Percentiles rank a stretch among this genome's conserved stretches.
Evolutionary conservation across 1,140 invertebrate species (phyloP).

Genomic region (Macrotrachela quadricornifera): DNA sequence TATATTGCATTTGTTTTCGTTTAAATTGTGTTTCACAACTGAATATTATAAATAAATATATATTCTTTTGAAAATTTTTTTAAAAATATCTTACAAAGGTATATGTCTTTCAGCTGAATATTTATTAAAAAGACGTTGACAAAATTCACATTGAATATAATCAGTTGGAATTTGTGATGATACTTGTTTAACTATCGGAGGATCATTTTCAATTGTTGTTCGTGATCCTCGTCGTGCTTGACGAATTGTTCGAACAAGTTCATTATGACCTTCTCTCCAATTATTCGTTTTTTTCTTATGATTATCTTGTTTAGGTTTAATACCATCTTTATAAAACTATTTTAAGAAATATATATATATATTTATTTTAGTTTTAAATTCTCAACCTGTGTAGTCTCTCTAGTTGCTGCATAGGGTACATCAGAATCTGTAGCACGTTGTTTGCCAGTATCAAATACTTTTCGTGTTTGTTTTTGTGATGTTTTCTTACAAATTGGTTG

Average conservation of each 20-base stretch:
- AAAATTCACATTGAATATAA: conserved; percentile 48
- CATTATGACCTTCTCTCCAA: conserved; percentile 38
- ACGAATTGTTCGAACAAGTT: conserved; percentile 38
- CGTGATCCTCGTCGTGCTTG: conserved; percentile 30
- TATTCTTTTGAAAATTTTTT: no score
- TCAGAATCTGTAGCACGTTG: conserved; percentile 55
- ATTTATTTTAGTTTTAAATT: no score
- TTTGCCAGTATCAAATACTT: conserved; percentile 60
- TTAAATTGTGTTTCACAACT: no score
- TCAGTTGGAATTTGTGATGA: conserved; percentile 26
- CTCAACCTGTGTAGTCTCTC: conserved; percentile 10
- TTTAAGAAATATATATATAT: no score
- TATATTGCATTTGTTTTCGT: no score
- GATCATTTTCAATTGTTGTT: conserved; percentile 18
- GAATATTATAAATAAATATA: no score
- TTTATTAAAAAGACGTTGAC: conserved; percentile 53
- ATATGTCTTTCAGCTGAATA: conserved; percentile 73
- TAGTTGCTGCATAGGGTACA: conserved; percentile 20
- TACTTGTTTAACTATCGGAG: conserved; percentile 22
- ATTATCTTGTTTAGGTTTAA: neutral
- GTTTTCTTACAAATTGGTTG: conserved; percentile 52
- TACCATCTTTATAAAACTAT: no score
- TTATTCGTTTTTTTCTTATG: conserved; percentile 15
- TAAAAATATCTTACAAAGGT: conserved; percentile 47
- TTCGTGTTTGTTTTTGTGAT: conserved; percentile 45